phyloP scores from a whole-genome alignment of 2,113 vertebrate species.

The Anhinga anhinga region DNA sequence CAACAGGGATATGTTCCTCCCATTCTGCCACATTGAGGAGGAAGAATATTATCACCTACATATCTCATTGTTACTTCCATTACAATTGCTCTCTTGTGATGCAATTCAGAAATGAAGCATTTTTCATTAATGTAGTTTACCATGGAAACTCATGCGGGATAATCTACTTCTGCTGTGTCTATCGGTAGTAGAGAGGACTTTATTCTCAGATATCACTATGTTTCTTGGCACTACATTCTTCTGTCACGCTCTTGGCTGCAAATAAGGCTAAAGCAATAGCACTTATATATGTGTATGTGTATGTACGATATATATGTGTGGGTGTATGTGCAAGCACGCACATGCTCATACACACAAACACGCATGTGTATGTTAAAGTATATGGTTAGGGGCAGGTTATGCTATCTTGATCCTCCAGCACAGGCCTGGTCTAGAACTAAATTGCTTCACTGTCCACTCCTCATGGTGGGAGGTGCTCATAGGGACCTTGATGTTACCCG shows the following conservation, averaged over 20 bases:
- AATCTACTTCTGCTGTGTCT: background rate
- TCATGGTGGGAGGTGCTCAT: background rate
- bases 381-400: background rate
- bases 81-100: slow-evolving; percentile 68
- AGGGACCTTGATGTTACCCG: background rate
- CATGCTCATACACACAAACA: background rate
- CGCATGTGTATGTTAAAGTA: rapidly evolving
- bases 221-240: slow-evolving; percentile 39
- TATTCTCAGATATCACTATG: background rate
- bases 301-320: rapidly evolving
- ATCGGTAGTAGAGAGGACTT: background rate
- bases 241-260: background rate
- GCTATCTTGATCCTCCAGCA: background rate
- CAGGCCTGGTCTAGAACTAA: background rate
- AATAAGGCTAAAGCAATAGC: background rate
- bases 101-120: slow-evolving; percentile 51
- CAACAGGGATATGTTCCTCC: slow-evolving; percentile 24
- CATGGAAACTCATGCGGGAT: slow-evolving; percentile 58
- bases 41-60: slow-evolving; percentile 49
- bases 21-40: slow-evolving; percentile 42
- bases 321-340: rapidly evolving
- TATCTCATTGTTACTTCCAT: slow-evolving; percentile 66
- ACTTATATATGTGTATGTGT: background rate
- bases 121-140: slow-evolving; percentile 69
- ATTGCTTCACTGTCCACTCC: background rate